Conservation (phyloP, 2,797 vertebrate species). For the Sciurus vulgaris region DNA sequence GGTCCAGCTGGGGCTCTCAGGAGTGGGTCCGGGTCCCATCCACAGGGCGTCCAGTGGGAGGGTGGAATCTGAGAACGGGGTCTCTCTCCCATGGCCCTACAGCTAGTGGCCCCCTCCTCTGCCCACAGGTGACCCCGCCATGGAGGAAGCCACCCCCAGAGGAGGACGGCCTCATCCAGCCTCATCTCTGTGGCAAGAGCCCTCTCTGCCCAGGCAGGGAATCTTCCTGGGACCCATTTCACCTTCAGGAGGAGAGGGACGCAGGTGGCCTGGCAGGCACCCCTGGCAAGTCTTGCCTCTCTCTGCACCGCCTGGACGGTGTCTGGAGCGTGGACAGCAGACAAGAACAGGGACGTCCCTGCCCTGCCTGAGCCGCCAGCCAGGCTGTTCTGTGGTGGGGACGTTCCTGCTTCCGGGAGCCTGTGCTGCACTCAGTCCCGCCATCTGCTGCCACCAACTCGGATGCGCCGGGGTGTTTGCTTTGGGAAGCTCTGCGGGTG, state of each 20-base stretch:
- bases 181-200: background rate
- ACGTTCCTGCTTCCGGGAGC: background rate
- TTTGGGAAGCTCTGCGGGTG: background rate
- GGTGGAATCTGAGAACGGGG: background rate
- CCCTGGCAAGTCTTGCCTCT: no score
- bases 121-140: no score
- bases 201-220: no score
- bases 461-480: background rate
- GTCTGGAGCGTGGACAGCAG: background rate
- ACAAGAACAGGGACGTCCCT: background rate
- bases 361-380: background rate
- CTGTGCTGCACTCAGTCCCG: background rate
- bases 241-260: background rate
- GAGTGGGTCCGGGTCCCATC: background rate
- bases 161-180: no score
- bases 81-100: background rate
- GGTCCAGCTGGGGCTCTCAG: background rate
- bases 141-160: background rate
- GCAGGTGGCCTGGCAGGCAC: no score
- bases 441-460: constrained; percentile 14
- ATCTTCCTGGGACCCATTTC: background rate
- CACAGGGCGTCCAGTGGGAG: background rate
- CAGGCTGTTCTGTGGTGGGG: background rate
- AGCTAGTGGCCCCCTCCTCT: background rate
- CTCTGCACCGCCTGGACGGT: no score